Evolutionary conservation across 2,888 invertebrate species (phyloP), one percentile per base, ranked within the genome.

Genomic region (Cheilosia vernalis): DNA sequence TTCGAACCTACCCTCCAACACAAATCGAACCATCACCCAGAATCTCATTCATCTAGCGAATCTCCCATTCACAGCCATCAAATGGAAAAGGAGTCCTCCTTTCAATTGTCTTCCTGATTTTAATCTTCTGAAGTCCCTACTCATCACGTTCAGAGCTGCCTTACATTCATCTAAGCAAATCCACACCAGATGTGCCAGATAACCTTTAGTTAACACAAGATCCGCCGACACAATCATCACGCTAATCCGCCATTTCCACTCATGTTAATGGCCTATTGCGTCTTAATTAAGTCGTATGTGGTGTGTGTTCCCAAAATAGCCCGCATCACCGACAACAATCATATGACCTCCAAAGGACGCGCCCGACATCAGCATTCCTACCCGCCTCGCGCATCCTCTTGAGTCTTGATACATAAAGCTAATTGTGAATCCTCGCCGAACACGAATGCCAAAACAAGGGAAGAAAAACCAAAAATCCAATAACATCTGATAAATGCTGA

Each of bases 401-500:
- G 2, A 17, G 37, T n/a, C n/a, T n/a, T n/a, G 7, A 17, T 37
- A 56, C 56, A 49, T n/a, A 17, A 47, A 53, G 60, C 67, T 61
- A 47, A 61, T 69, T 77, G 61, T 37, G 19, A 77, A 27, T 60
- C 5, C 6, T 37, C 13, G 4, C 37, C 37, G 9, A 19, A 6
- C 3, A 9, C 44, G 9, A 17, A n/a, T 44, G n/a, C 17, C 17
- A 66, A 66, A 30, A 9, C 9, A 9, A 9, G 2, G 30, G 2
- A 30, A 9, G 30, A 9, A 30, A 9, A 30, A 30, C 30, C 30
- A 30, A 30, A 30, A 30, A 47, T 37, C 74, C 61, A 74, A 80
- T 56, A 67, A 74, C 40, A 55, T 69, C 63, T 56, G 76, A 81
- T 63, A 82, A 82, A 82, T 70, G 69, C 53, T 82, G 81, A 77